Base-by-base conservation (phyloP, 2,888 invertebrate genomes). In the Drosophila robusta region DNA sequence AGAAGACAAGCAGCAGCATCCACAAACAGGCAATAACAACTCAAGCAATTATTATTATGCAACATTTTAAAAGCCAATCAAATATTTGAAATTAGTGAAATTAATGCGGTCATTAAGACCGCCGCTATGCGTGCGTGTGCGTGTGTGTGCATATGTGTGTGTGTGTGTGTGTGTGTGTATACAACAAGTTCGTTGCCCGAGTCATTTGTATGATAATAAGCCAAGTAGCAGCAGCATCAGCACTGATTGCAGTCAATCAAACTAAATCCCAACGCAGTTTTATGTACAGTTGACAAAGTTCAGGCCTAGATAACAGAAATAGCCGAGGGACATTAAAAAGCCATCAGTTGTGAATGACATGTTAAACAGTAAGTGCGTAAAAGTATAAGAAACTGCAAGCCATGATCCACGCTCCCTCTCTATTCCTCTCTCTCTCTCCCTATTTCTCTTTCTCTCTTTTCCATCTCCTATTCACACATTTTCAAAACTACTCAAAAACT, bases 121-220 rank as follows among this genome's bases (percentile, higher is more conserved):
- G 45, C 7, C 8, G 9, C 24, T 39, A 11, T 32, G 55, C 24
- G 34, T 38, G 41, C 44, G 36, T 22, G 36, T n/a, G n/a, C n/a
- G n/a, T n/a, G n/a, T n/a, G n/a, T n/a, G n/a, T 32, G 55, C 24
- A 26, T 38, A 38, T 46, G 36, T 22, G 36, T 47, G 32, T 36
- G 45, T 36, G 29, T 34, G 38, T 14, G 49, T 18, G 38, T 46
- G 41, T 24, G n/a, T 47, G 47, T 46, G 34, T 66, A 24, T 58
- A 58, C 45, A 62, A 45, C 54, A 58, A 77, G 84, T 75, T 76
- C 55, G 86, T 74, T 79, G 78, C 61, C 70, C 52, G 71, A 67
- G 70, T 75, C 75, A 69, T 79, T 78, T 78, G 60, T 63, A 68
- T 74, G 46, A 69, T 68, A 74, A 77, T 66, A 54, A 70, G 29